A percentile compares a stretch with the other conserved stretches of the same genome.
Evolutionary conservation across 2,113 vertebrate species (phyloP).

Genomic region (Pavo muticus): DNA sequence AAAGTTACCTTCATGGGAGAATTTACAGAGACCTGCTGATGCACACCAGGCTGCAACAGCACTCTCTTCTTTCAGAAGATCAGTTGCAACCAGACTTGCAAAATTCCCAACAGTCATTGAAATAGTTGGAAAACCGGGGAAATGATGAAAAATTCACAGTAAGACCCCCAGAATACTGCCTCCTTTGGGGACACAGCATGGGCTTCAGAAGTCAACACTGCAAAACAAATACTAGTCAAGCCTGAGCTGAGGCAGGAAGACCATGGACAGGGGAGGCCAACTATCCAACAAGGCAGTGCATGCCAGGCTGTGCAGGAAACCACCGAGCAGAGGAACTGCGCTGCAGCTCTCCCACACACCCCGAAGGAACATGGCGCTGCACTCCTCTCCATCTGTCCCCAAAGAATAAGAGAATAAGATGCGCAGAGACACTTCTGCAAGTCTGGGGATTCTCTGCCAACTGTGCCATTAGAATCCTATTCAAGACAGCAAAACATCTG

Average conservation of each 20-base stretch:
- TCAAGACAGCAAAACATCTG: fast-evolving
- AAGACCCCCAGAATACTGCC: background rate
- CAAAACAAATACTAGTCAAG: background rate
- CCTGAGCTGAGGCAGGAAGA: background rate
- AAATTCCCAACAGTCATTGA: background rate
- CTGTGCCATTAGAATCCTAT: background rate
- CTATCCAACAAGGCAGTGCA: background rate
- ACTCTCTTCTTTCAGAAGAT: background rate
- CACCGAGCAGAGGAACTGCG: background rate
- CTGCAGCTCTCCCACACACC: background rate
- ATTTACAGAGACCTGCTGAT: background rate
- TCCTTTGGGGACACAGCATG: background rate
- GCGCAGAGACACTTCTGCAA: background rate
- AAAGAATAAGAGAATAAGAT: background rate
- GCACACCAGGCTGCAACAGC: background rate
- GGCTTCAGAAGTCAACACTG: background rate
- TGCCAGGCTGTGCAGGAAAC: background rate
- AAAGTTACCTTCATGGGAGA: background rate
- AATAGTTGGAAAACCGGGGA: background rate
- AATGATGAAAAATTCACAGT: background rate
- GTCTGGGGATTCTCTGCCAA: background rate
- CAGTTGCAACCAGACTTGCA: background rate
- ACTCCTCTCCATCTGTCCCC: background rate
- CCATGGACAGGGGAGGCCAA: background rate
- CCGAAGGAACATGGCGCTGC: background rate